phyloP scores from a whole-genome alignment of 1,140 invertebrate genomes.

The Scaptomyza pallida region DNA sequence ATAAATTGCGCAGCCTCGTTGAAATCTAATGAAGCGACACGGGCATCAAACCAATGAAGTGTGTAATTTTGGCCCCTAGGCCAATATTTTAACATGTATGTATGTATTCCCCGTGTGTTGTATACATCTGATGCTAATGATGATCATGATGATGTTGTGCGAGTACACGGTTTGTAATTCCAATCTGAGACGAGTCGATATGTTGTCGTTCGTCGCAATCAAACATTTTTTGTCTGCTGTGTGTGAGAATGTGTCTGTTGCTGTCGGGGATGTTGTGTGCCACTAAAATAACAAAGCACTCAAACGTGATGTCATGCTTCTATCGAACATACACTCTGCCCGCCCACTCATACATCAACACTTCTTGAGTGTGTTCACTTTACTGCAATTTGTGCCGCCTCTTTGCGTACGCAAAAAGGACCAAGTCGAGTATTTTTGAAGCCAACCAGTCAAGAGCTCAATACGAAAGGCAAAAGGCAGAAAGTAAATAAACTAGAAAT shows the following conservation, averaged over 20 bases:
- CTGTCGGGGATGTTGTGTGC: neutral
- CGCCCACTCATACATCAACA: neutral
- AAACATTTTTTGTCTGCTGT: conserved; percentile 14
- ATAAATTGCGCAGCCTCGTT: neutral
- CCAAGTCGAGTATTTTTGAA: conserved; percentile 4
- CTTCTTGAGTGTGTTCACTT: neutral
- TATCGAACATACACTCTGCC: neutral
- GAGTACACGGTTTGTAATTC: conserved; percentile 2
- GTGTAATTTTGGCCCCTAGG: conserved; percentile 42
- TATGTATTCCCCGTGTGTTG: neutral
- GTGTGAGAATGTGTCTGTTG: conserved; percentile 9
- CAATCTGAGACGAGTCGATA: neutral
- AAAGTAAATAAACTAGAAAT: conserved; percentile 66
- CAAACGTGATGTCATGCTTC: conserved; percentile 45
- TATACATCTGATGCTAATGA: neutral
- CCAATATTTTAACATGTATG: conserved; percentile 28
- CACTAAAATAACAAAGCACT: conserved; percentile 47
- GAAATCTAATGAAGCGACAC: conserved; percentile 39
- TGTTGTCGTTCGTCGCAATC: conserved; percentile 18
- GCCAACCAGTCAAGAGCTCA: conserved; percentile 41
- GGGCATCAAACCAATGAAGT: conserved; percentile 52
- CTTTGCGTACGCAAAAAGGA: neutral
- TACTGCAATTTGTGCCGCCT: neutral
- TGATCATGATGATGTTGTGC: conserved; percentile 12
- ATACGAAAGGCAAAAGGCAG: conserved; percentile 38